Evolutionary conservation across 2,888 invertebrate species (phyloP), one percentile per base, ranked within the genome.

Genomic region (Papilio demoleus): DNA sequence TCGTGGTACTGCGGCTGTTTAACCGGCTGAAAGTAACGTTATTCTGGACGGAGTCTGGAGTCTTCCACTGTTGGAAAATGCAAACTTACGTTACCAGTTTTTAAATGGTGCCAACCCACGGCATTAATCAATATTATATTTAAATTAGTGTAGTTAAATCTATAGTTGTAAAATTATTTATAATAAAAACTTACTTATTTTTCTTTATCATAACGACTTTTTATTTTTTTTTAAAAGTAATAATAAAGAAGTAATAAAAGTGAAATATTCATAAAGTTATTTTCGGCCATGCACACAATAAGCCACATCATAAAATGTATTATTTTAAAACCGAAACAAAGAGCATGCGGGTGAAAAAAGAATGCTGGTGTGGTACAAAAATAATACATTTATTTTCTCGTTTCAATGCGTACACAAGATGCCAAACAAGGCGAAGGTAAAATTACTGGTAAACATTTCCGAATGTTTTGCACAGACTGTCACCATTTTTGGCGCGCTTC

Each of bases 381-480:
- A 38, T 22, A 66, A 19, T 22, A 59, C 61, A 63, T 63, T 36
- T 66, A 47, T 59, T 68, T 62, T 59, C 47, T 24, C 27, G 42
- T 42, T 8, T n/a, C 22, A 36, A 58, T 40, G 24, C 68, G 63
- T 9, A 34, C 36, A 63, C 38, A 47, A 63, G 45, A 58, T 59
- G 27, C 68, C 68, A 68, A 59, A 68, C 47, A 64, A 59, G 63
- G 64, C 24, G 22, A 34, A 34, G 65, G 45, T 59, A 47, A 19
- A 36, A 5, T 6, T 27, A 17, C 64, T 59, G n/a, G 68, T 58
- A 34, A 40, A 22, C 45, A 47, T 64, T 68, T 64, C 64, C 68
- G 68, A 64, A 64, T 59, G 17, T 50, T 68, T 64, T 34, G 12
- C 47, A 53, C 64, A 67, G 50, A 53, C 50, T 17, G 12, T 17